Evolutionary conservation across 2,113 vertebrate genomes (phyloP), one percentile per base, ranked within the genome.

Genomic region (Scomber scombrus): DNA sequence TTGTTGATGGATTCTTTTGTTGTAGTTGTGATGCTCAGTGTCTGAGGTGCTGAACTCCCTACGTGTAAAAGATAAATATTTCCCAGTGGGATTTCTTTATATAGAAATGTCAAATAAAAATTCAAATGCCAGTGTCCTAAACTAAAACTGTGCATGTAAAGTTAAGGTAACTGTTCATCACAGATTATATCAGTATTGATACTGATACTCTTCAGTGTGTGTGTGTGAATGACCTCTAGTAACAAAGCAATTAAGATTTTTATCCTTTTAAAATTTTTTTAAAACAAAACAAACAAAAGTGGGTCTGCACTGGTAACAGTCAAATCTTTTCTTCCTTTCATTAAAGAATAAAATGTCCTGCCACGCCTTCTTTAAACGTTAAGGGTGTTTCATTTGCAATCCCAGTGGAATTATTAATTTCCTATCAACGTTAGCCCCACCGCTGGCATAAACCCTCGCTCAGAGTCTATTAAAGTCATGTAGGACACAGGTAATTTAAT

Each of bases 401-500:
- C 83, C 52, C 86, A 55, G 52, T 63, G 82, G 85, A 86, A 88
- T 88, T 85, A 75, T 64, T 84, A 56, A 74, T 87, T 85, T 88
- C 75, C 77, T 81, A 56, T 88, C 80, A 74, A 81, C 26, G 18
- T 71, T 75, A 72, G 78, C 58, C 80, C 76, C 73, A 68, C 68
- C 52, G 68, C 67, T 83, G 76, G 71, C 73, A 82, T 84, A 86
- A 88, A 87, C 65, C 60, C 81, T 66, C 3, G 10, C 78, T 84
- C 84, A 85, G 61, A 89, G 70, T 92, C 85, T 87, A 93, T 93
- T 92, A 94, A 91, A 91, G 85, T 88, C 88, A 88, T 91, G 86
- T 90, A 91, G 84, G 87, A 91, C 89, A 88, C 91, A 92, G 88
- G 91, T 92, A 91, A 93, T 94, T 92, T 84, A 89, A 93, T 92